phyloP scores from a whole-genome alignment of 92 coral and sea anemone species.

The Heliopora coerulea region DNA sequence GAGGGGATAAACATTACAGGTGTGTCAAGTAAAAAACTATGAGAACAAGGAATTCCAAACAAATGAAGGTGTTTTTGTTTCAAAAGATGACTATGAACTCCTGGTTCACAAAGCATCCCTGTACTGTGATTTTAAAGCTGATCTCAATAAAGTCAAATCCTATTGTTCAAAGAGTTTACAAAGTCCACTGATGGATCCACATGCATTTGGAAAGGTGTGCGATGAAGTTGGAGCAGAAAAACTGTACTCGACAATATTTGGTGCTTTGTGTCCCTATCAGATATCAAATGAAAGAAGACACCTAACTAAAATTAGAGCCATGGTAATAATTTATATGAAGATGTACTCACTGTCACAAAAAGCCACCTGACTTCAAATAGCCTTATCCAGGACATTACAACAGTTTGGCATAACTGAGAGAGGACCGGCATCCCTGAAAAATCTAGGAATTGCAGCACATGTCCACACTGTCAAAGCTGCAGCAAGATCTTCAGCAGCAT shows the following conservation, averaged over 20 bases:
- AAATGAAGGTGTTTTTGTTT: constrained; percentile 8
- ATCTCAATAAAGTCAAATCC: constrained; percentile 14
- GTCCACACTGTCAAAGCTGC: constrained; percentile 18
- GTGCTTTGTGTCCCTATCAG: background rate
- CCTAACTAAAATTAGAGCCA: constrained; percentile 1
- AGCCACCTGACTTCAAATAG: constrained; percentile 28
- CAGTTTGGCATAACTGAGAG: constrained; percentile 34
- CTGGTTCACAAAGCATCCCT: constrained; percentile 1
- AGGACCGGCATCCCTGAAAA: constrained; percentile 12
- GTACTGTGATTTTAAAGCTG: background rate
- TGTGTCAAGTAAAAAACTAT: background rate
- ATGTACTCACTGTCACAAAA: constrained; percentile 24
- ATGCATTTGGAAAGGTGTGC: background rate
- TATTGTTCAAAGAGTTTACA: background rate
- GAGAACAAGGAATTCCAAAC: constrained; percentile 6
- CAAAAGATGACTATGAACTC: background rate
- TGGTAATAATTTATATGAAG: constrained; percentile 18
- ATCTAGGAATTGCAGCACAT: constrained; percentile 24
- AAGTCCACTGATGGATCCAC: constrained; percentile 24
- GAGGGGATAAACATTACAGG: too few relatives aligned
- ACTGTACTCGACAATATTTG: background rate
- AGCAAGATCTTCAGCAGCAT: background rate
- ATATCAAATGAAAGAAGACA: constrained; percentile 19
- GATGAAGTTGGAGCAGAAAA: constrained; percentile 3
- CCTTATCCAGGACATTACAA: constrained; percentile 11